Percentiles rank a stretch among this genome's conserved stretches.
These are phyloP conservation scores for Dermolepida albohirtum DNA, from an alignment of 2,888 invertebrate species.

Conservation along the genomic window DNA sequence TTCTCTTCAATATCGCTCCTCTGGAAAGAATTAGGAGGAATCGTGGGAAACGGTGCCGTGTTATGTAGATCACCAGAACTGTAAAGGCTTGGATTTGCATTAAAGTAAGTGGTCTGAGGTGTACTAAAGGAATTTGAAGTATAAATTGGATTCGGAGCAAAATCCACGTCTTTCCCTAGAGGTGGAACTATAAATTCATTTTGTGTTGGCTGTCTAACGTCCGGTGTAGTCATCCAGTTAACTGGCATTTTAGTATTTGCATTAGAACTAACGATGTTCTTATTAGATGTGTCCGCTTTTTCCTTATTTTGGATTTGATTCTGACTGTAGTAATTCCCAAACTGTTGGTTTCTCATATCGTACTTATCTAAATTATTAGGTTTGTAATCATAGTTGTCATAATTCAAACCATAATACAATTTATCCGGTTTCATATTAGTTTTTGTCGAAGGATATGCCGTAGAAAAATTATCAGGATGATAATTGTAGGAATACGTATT, in stretches of 20 bases:
- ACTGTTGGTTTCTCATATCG: slow-evolving; percentile 36
- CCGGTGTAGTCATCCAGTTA: slow-evolving; percentile 74
- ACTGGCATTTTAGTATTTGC: slow-evolving; percentile 64
- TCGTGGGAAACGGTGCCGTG: slow-evolving; percentile 38
- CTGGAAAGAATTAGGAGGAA: slow-evolving; percentile 52
- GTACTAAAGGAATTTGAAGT: slow-evolving; percentile 53
- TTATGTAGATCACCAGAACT: slow-evolving; percentile 50
- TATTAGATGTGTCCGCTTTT: slow-evolving; percentile 8
- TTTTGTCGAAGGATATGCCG: slow-evolving; percentile 50
- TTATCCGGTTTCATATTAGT: slow-evolving; percentile 51
- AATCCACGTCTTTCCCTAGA: slow-evolving; percentile 56
- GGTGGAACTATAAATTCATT: slow-evolving; percentile 65
- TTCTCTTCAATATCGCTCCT: slow-evolving; percentile 62
- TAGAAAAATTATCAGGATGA: slow-evolving; percentile 51
- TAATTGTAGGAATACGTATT: slow-evolving; percentile 57
- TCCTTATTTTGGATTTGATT: slow-evolving; percentile 19
- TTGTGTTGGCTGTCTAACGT: slow-evolving; percentile 60
- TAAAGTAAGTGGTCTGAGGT: slow-evolving; percentile 54
- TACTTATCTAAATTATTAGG: slow-evolving; percentile 51
- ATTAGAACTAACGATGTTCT: slow-evolving; percentile 17
- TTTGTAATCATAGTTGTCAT: slow-evolving; percentile 55
- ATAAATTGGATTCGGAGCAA: slow-evolving; percentile 53
- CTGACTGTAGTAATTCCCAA: slow-evolving; percentile 37
- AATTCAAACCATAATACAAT: slow-evolving; percentile 55
- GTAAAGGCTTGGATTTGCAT: slow-evolving; percentile 52